These are phyloP conservation scores for Crossoptilon crossoptilon DNA, from an alignment of 2,797 vertebrate species.

Conservation along the genomic window DNA sequence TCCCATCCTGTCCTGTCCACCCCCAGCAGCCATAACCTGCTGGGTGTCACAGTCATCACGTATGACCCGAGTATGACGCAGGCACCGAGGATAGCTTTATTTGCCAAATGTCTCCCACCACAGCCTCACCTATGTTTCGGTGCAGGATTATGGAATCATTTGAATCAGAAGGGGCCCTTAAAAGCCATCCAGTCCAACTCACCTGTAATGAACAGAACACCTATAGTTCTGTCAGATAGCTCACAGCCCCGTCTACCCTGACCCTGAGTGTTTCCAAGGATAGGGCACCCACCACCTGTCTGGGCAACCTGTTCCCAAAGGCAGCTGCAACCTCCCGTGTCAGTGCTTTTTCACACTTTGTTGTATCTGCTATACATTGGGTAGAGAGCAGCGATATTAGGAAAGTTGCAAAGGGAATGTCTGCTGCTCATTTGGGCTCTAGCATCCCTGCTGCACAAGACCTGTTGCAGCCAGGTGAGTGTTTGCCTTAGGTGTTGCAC, in stretches of 20 bases:
- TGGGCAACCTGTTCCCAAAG: neutral
- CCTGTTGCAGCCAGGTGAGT: rapidly evolving
- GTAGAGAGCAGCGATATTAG: neutral
- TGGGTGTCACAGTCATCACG: neutral
- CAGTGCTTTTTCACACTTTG: neutral
- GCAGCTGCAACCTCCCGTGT: neutral
- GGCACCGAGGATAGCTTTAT: neutral
- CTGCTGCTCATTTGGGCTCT: neutral
- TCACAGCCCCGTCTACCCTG: no score
- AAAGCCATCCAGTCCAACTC: no score
- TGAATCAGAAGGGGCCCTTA: no score
- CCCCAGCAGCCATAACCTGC: neutral
- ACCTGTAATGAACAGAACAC: no score
- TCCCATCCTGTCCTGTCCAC: neutral
- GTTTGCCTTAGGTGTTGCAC: neutral
- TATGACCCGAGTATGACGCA: neutral
- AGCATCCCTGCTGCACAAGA: rapidly evolving
- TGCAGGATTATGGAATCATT: neutral
- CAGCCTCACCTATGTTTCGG: neutral
- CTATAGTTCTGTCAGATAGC: no score
- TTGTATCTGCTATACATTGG: neutral
- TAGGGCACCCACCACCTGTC: no score
- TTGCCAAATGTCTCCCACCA: neutral
- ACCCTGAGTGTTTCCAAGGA: no score
- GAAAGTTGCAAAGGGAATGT: neutral